A percentile compares a stretch with the other conserved stretches of the same genome.
Evolutionary conservation across 2,888 invertebrate species (phyloP).

Genomic region (Oscheius sp.): DNA sequence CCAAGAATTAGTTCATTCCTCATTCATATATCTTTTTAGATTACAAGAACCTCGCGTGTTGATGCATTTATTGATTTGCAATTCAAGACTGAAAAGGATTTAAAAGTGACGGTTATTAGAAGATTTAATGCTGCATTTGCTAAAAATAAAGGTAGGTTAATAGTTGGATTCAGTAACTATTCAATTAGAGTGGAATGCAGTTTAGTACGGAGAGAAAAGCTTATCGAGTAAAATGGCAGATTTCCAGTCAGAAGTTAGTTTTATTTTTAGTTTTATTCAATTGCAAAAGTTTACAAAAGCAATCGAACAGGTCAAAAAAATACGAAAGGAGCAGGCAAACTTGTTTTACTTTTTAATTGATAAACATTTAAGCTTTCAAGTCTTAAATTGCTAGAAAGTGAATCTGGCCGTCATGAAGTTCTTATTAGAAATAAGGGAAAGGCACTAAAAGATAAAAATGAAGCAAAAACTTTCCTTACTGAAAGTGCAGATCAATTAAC

Average conservation of each 20-base stretch:
- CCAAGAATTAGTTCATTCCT: conserved; percentile 31
- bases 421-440: conserved; percentile 13
- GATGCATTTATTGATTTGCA: conserved; percentile 74
- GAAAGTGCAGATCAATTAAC: conserved; percentile 1
- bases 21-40: conserved; percentile 66
- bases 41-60: conserved; percentile 76
- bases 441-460: neutral
- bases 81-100: conserved; percentile 76
- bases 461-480: conserved; percentile 25
- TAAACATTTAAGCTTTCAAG: conserved; percentile 31
- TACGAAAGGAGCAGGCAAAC: conserved; percentile 47
- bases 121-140: conserved; percentile 46
- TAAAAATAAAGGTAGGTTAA: neutral
- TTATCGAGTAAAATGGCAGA: conserved; percentile 63
- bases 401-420: conserved; percentile 14
- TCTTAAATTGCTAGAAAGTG: conserved; percentile 18
- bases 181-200: conserved; percentile 34
- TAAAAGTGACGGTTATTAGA: conserved; percentile 76
- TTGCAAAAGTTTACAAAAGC: conserved; percentile 82
- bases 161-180: neutral
- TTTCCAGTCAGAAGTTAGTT: conserved; percentile 59
- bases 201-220: conserved; percentile 48
- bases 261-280: conserved; percentile 81
- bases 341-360: no score
- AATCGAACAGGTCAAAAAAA: conserved; percentile 80